Conservation (phyloP, 35 echinoderm and acorn worm species). For the Strongylocentrotus purpuratus region DNA sequence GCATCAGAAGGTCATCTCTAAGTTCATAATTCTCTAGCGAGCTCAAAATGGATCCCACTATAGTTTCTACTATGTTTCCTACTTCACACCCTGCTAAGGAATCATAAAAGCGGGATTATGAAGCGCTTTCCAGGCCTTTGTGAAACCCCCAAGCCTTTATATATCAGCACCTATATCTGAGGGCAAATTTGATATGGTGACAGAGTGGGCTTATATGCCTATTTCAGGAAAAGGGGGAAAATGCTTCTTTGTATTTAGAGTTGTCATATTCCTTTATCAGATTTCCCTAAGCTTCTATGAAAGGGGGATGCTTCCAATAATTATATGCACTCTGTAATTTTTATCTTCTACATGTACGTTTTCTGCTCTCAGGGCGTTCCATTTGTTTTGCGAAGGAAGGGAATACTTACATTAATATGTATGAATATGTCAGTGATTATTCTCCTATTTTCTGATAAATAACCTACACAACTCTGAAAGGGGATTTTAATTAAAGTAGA, state of each 20-base stretch:
- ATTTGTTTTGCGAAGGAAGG: neutral
- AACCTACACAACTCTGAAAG: no score
- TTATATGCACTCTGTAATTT: neutral
- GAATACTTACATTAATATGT: no score
- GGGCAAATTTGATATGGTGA: neutral
- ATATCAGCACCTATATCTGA: neutral
- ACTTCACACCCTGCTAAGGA: neutral
- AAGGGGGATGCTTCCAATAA: neutral
- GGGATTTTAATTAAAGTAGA: no score
- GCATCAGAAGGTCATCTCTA: neutral
- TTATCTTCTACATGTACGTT: neutral
- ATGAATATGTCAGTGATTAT: no score
- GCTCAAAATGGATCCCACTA: neutral
- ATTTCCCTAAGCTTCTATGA: neutral
- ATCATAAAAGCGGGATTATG: neutral
- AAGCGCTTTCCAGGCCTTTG: neutral
- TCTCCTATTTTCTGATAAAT: no score
- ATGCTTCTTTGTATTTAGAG: neutral
- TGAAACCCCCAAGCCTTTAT: neutral
- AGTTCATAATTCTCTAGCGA: neutral
- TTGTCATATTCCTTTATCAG: neutral
- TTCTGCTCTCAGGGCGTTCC: neutral
- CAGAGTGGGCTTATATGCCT: neutral
- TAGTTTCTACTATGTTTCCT: no score
- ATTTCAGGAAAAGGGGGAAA: neutral